phyloP scores from a whole-genome alignment of 2,113 vertebrate genomes.

The Donacobius atricapilla region DNA sequence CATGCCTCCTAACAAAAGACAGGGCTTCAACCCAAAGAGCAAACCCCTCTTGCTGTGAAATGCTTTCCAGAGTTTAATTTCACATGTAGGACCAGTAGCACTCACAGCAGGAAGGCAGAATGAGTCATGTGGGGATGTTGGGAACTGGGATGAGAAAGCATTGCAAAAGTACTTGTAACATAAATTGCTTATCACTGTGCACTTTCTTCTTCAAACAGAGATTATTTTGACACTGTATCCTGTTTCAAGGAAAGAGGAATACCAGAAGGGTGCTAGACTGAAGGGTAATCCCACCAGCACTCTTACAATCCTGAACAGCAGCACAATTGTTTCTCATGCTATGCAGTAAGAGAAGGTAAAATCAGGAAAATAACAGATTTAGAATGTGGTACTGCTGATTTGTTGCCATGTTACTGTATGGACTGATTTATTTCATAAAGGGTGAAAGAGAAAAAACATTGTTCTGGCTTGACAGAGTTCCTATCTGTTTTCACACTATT shows the following conservation, averaged over 20 bases:
- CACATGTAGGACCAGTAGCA: conserved; percentile 13
- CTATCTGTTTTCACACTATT: not conserved
- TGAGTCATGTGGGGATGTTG: conserved; percentile 29
- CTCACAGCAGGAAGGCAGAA: conserved; percentile 4
- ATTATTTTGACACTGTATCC: not conserved
- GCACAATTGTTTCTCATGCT: not conserved
- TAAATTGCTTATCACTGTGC: conserved; percentile 18
- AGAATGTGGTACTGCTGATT: not conserved
- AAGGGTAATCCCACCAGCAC: not conserved
- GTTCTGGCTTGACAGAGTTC: not conserved
- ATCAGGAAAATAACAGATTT: not conserved
- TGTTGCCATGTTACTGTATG: not conserved
- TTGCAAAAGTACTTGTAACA: not conserved
- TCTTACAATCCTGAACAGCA: not conserved
- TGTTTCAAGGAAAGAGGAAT: not conserved
- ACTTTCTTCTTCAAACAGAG: not conserved
- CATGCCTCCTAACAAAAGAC: conserved; percentile 8
- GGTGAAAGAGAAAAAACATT: not conserved
- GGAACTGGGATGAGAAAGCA: conserved; percentile 31
- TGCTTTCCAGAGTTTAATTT: conserved; percentile 29
- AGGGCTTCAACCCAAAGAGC: conserved; percentile 12
- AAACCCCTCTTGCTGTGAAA: conserved; percentile 13
- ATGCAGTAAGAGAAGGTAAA: not conserved
- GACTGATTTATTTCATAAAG: not conserved
- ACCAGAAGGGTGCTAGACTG: not conserved